Evolutionary conservation across 2,888 invertebrate genomes (phyloP), one percentile per base, ranked within the genome.

Genomic region (Caenorhabditis virilis): DNA sequence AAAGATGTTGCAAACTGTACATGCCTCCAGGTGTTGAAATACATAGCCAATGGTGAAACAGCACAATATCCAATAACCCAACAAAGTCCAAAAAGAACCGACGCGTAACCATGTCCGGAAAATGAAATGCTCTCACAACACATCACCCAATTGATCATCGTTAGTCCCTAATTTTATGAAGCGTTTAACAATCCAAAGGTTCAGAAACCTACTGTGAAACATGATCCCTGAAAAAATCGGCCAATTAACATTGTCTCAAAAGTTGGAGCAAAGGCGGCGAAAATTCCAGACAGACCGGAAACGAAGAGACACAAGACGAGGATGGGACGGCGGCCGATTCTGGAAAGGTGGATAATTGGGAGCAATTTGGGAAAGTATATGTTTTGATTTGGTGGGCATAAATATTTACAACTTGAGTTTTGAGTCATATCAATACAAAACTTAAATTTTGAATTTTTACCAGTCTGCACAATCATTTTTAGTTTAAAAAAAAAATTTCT

Each of bases 21-120:
- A 25, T 61, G 54, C 35, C 77, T 47, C 78, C 78, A 78, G 41
- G 69, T 50, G 9, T 53, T 36, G 9, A 76, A 48, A 20, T 57
- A 69, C 33, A 74, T 74, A 25, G 77, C 76, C 15, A 77, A 20
- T 5, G 77, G 74, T 2, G 74, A 57, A 15, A 76, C 54, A 1
- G 63, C 39, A 39, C 71, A 69, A 49, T 78, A 78, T 9, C 78
- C 78, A 30, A 69, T 22, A 5, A 78, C 72, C 72, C 72, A 72
- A 18, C 59, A 55, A 13, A 63, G 18, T 20, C 72, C 72, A 48
- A 72, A 72, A 1, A 72, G 42, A 1, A 72, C 61, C 0, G 72
- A 65, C 13, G 72, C 72, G 25, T 60, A 62, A 5, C 66, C 69
- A 42, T 72, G 72, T 7, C 61, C 62, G 20, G 52, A 46, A 25